phyloP scores from a whole-genome alignment of 2,113 vertebrate genomes.

The Cygnus buccinator region DNA sequence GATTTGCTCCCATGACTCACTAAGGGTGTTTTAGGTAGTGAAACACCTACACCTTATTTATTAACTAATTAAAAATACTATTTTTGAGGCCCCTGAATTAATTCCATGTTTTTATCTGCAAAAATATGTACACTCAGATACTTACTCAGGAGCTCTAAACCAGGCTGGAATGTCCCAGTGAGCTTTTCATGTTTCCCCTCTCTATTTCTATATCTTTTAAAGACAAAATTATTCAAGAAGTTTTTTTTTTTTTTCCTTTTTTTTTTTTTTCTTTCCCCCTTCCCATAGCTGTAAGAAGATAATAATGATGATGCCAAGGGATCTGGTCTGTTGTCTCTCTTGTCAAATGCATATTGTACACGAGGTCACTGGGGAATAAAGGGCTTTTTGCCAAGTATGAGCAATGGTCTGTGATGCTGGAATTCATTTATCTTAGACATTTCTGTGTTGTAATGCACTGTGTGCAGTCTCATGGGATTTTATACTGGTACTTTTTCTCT shows the following conservation, averaged over 20 bases:
- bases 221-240: not conserved
- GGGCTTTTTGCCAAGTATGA: not conserved
- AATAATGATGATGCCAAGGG: not conserved
- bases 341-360: not conserved
- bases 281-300: not conserved
- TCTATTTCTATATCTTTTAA: not conserved
- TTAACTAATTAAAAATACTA: not conserved
- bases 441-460: not conserved
- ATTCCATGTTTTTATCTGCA: not conserved
- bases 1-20: not conserved
- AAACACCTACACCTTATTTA: not conserved
- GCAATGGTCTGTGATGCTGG: not conserved
- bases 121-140: not conserved
- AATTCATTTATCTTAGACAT: not conserved
- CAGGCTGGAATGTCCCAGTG: not conserved
- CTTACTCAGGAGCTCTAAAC: not conserved
- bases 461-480: not conserved
- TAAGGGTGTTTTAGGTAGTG: not conserved
- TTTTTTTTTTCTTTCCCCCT: not conserved
- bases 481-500: not conserved
- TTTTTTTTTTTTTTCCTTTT: not conserved
- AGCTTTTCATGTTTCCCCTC: not conserved
- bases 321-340: not conserved
- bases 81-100: not conserved
- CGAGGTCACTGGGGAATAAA: not conserved